Evolutionary conservation across 2,797 vertebrate genomes (phyloP).

Genomic region (Typhlichthys eigenmanni): DNA sequence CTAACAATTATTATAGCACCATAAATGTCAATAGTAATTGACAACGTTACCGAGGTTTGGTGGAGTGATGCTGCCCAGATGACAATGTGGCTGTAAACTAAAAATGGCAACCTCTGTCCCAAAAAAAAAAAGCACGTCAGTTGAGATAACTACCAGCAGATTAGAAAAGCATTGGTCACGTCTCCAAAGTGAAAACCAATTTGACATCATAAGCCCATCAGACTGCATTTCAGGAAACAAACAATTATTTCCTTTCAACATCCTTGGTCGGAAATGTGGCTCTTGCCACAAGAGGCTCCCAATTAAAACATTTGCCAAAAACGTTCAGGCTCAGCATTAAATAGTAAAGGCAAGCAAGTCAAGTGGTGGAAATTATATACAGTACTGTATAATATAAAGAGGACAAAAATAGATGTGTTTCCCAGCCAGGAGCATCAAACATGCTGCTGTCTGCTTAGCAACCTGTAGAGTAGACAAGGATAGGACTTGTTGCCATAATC

Average conservation of each 20-base stretch:
- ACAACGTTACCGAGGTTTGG: constrained; percentile 47
- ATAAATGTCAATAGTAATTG: constrained; percentile 56
- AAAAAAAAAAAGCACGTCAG: constrained; percentile 60
- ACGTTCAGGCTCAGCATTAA: constrained; percentile 2
- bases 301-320: constrained; percentile 46
- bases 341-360: constrained; percentile 5
- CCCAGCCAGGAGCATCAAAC: constrained; percentile 52
- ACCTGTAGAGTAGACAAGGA: constrained; percentile 48
- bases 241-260: constrained; percentile 53
- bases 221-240: constrained; percentile 48
- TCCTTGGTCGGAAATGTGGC: constrained; percentile 48
- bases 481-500: constrained; percentile 7
- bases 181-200: constrained; percentile 36
- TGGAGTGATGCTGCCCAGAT: constrained; percentile 55
- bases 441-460: constrained; percentile 65
- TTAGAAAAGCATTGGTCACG: constrained; percentile 44
- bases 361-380: constrained; percentile 39
- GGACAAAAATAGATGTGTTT: constrained; percentile 48
- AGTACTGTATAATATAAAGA: constrained; percentile 55
- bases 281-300: constrained; percentile 48
- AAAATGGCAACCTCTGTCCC: constrained; percentile 59
- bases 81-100: constrained; percentile 58
- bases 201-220: constrained; percentile 61
- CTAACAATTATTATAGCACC: constrained; percentile 46
- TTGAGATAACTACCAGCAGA: constrained; percentile 43